Conservation (phyloP, 2,888 invertebrate genomes). For the Ctenicera cuprea region DNA sequence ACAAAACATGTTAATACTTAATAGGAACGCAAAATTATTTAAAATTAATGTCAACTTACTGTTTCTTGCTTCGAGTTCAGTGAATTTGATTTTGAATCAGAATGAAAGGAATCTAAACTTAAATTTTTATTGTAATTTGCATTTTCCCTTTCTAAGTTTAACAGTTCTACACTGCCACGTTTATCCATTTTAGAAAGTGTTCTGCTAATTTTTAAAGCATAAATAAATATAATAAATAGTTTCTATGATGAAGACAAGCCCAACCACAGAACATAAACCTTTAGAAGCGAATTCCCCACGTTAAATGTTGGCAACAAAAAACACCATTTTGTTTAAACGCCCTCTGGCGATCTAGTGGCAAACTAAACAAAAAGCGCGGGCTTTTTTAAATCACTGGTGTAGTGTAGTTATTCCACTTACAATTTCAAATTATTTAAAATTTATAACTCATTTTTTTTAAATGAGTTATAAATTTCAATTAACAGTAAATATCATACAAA, state of each 20-base stretch:
- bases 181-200: slow-evolving; percentile 75
- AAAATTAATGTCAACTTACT: slow-evolving; percentile 73
- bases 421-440: too few relatives aligned
- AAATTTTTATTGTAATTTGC: slow-evolving; percentile 85
- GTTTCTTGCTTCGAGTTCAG: slow-evolving; percentile 89
- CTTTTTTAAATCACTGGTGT: too few relatives aligned
- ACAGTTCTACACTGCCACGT: slow-evolving; percentile 79
- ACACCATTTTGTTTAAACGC: too few relatives aligned
- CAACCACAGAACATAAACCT: too few relatives aligned
- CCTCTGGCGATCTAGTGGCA: too few relatives aligned
- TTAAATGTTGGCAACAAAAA: too few relatives aligned
- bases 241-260: neutral
- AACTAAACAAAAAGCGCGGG: too few relatives aligned
- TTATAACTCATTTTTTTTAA: too few relatives aligned
- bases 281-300: too few relatives aligned
- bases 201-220: neutral
- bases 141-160: slow-evolving; percentile 79
- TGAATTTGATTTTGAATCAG: slow-evolving; percentile 90
- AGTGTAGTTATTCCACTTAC: too few relatives aligned
- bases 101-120: slow-evolving; percentile 87
- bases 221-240: neutral
- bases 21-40: slow-evolving; percentile 36
- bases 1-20: slow-evolving; percentile 57
- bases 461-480: too few relatives aligned
- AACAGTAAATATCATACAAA: too few relatives aligned